Evolutionary conservation across 2,888 invertebrate genomes (phyloP), one percentile per base, ranked within the genome.

Genomic region (Apamea epomidion): DNA sequence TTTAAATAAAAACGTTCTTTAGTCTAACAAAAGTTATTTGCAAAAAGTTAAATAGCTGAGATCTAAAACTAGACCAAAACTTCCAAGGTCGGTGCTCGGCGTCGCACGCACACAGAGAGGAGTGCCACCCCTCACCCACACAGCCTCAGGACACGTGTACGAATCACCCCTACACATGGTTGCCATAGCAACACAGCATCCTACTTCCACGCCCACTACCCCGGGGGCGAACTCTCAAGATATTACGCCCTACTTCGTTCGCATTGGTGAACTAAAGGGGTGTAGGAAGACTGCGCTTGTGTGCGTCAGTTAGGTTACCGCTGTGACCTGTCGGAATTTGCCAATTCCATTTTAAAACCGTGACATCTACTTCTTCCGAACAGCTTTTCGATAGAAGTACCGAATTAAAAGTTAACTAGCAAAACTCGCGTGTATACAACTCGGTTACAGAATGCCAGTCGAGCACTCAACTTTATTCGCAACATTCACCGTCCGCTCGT

Each of bases 151-250:
- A 91, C 94, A 94, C 94, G 94, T 94, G 93, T 92, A 93, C 92
- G 87, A 69, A 90, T 92, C 94, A 92, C 95, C 95, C 96, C 96
- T 95, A 95, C 94, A 95, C 94, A 93, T 93, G 94, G 97, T 97
- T 94, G 97, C 96, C 97, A 97, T 97, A 95, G 97, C 97, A 95
- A 97, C 97, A 97, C 97, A 97, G 97, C 97, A 97, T 97, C 97
- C 97, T 96, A 96, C 96, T 97, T 96, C 97, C 97, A 96, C 97
- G 95, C 97, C 97, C 96, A 95, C 97, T 95, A 97, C 96, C 96
- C 96, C 94, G 95, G 96, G 96, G 96, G 95, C 95, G 95, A 95
- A 96, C 95, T 96, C 96, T 96, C 95, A 95, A 97, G 96, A 95
- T 96, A 96, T 96, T 95, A 96, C 97, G 96, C 96, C 96, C 96